Evolutionary conservation across 2,113 vertebrate genomes (phyloP), one percentile per base, ranked within the genome.

Genomic region (Anseranas semipalmata): DNA sequence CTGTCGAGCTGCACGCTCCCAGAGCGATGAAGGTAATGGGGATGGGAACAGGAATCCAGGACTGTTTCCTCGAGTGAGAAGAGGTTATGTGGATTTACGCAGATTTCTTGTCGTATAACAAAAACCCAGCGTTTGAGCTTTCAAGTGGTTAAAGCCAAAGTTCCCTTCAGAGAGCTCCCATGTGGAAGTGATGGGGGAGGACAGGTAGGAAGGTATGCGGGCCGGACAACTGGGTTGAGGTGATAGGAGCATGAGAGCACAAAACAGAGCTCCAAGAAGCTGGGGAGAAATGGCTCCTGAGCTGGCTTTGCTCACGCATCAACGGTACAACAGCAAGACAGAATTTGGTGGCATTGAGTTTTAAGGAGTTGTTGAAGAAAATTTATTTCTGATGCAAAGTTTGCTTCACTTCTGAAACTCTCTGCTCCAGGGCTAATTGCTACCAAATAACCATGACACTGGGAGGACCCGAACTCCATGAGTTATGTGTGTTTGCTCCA

Each of bases 361-460:
- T 91, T 83, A 45, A 46, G 41, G 58, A 89, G 15, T 18, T 27
- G 72, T n/a, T 46, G 12, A 28, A n/a, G 43, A 19, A 35, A 48
- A 35, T 24, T 35, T n/a, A 30, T 7, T 77, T 89, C 82, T 35
- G 20, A 74, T 83, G 45, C 16, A n/a, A 15, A 81, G 63, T 94
- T 96, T 88, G 13, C 41, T 88, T 84, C 59, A 35, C 18, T 94
- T 89, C 37, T 93, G 79, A 79, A 97, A 75, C 25, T 74, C 45
- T 76, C 48, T 93, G 32, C 77, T 76, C 18, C 56, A 45, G 56
- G 59, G 92, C 85, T 93, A 93, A 95, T 94, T 95, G 83, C 65
- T 85, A 48, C 27, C 62, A 89, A 93, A 96, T 90, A 83, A 83
- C 33, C 2, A 0, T 46, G 68, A 46, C 93, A 92, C 68, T 62